Percentiles rank a stretch among this genome's conserved stretches.
These are phyloP conservation scores for Conger conger DNA, from an alignment of 2,113 vertebrate genomes.

Conservation along the genomic window DNA sequence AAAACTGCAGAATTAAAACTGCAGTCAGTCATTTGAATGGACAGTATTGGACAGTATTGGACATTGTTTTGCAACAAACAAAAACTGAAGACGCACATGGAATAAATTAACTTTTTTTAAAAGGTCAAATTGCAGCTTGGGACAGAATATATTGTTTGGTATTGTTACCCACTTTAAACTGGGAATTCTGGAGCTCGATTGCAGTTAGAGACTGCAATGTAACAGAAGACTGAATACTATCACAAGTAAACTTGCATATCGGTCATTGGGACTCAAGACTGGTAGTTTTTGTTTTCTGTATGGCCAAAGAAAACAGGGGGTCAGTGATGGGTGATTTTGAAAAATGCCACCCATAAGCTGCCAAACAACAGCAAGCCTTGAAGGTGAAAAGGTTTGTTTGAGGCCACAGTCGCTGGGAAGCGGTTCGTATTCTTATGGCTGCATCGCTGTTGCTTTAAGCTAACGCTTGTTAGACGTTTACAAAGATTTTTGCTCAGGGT, in stretches of 20 bases:
- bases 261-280: neutral
- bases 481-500: slow-evolving; percentile 68
- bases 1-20: neutral
- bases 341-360: neutral
- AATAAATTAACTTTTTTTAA: neutral
- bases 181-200: neutral
- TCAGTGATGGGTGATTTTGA: neutral
- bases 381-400: neutral
- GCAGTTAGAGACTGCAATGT: neutral
- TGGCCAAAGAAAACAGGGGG: neutral
- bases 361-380: neutral
- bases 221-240: neutral
- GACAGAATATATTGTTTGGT: neutral
- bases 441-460: slow-evolving; percentile 42
- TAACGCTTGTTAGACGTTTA: slow-evolving; percentile 64
- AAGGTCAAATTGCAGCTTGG: neutral
- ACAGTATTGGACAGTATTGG: neutral
- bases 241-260: neutral
- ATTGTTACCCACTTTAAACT: neutral
- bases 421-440: neutral
- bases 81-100: no score
- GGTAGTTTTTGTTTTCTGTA: neutral
- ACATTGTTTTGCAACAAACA: neutral
- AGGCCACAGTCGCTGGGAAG: neutral
- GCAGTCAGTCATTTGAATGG: neutral